Conservation (phyloP, 2,888 invertebrate species). For the Myopa testacea region DNA sequence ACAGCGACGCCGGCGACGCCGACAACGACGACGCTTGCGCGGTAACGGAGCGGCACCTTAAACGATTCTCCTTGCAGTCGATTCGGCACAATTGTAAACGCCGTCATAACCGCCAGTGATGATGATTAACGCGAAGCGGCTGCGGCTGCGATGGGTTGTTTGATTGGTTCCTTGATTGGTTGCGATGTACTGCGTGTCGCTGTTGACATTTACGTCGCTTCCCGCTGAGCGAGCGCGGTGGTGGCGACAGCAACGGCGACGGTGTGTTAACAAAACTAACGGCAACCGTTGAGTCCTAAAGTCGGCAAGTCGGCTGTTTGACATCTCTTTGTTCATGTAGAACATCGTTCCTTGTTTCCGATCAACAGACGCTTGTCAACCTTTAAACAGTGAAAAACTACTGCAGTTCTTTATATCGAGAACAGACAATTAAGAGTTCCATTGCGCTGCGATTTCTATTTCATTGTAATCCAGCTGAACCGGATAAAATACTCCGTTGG, state of each 20-base stretch:
- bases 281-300: neutral
- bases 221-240: neutral
- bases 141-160: slow-evolving; percentile 16
- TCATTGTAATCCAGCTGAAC: neutral
- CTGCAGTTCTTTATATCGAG: neutral
- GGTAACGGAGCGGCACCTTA: slow-evolving; percentile 30
- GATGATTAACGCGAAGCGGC: slow-evolving; percentile 34
- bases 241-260: neutral
- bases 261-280: neutral
- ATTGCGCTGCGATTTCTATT: neutral
- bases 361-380: slow-evolving; percentile 4
- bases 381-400: neutral
- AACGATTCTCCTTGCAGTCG: slow-evolving; percentile 7
- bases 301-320: neutral
- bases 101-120: slow-evolving; percentile 17
- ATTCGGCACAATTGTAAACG: slow-evolving; percentile 17
- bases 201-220: slow-evolving; percentile 33
- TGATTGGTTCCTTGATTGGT: slow-evolving; percentile 26
- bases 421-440: neutral
- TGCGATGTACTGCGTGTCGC: slow-evolving; percentile 23
- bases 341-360: neutral
- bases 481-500: no score
- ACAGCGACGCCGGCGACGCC: neutral
- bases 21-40: neutral
- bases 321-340: neutral